Conservation (phyloP, 2,888 invertebrate species). For the Tinea pellionella region DNA sequence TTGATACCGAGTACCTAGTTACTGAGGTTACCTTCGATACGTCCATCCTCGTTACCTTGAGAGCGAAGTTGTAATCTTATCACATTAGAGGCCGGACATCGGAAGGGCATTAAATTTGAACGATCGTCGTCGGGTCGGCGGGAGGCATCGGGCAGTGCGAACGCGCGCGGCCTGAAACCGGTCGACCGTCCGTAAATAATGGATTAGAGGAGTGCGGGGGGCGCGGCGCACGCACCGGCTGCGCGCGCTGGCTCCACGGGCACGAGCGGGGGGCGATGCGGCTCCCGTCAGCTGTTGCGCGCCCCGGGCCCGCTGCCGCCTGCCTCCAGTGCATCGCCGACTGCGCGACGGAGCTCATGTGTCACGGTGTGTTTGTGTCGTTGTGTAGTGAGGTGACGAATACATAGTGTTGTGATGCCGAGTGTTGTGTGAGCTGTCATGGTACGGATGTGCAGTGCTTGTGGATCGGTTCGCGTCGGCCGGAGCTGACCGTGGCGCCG, state of each 20-base stretch:
- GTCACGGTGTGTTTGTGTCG: not conserved
- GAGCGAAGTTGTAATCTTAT: constrained; percentile 50
- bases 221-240: constrained; percentile 55
- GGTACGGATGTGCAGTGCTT: constrained; percentile 46
- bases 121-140: constrained; percentile 43
- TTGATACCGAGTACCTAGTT: not conserved
- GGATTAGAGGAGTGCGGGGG: constrained; percentile 53
- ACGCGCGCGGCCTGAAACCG: constrained; percentile 51
- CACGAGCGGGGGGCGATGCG: constrained; percentile 37
- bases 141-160: constrained; percentile 53
- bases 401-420: constrained; percentile 38
- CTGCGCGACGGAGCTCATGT: not conserved
- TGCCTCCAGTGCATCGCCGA: constrained; percentile 25
- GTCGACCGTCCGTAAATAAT: constrained; percentile 67
- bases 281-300: constrained; percentile 66
- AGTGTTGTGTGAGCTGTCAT: constrained; percentile 28
- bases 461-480: constrained; percentile 22
- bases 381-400: constrained; percentile 24
- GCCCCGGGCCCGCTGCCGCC: constrained; percentile 35
- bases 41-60: constrained; percentile 24
- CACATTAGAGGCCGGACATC: constrained; percentile 65
- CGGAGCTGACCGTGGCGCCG: constrained; percentile 57
- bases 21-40: not conserved
- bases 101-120: constrained; percentile 68
- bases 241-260: constrained; percentile 41